Evolutionary conservation across 1,140 invertebrate genomes (phyloP).

Genomic region (Dendroctonus ponderosae): DNA sequence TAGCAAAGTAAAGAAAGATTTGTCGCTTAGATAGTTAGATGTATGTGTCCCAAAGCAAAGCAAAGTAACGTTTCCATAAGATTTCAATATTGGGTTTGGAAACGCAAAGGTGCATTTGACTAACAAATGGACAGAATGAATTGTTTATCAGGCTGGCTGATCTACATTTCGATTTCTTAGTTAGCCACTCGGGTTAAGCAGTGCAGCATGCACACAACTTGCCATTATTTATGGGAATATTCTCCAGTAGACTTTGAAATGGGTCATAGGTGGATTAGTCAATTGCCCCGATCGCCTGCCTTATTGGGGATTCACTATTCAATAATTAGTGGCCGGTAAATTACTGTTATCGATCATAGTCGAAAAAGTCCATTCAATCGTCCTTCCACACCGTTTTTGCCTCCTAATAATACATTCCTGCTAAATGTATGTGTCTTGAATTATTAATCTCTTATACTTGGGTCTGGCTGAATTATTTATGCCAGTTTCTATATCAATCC

Average conservation of each 20-base stretch:
- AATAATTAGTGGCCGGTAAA: too few relatives aligned
- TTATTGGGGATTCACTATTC: too few relatives aligned
- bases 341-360: too few relatives aligned
- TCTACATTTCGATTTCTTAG: slow-evolving; percentile 18
- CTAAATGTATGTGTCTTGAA: slow-evolving; percentile 15
- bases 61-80: slow-evolving; percentile 16
- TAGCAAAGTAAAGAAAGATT: slow-evolving; percentile 3
- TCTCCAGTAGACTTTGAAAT: too few relatives aligned
- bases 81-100: slow-evolving; percentile 22
- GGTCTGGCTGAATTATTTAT: too few relatives aligned
- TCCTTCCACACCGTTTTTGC: background rate
- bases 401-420: slow-evolving; percentile 7
- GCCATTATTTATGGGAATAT: too few relatives aligned
- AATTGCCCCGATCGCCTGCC: too few relatives aligned
- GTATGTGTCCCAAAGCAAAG: background rate
- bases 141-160: slow-evolving; percentile 14
- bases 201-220: too few relatives aligned
- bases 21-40: slow-evolving; percentile 11
- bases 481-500: too few relatives aligned
- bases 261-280: too few relatives aligned
- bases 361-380: background rate
- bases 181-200: too few relatives aligned
- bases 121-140: slow-evolving; percentile 23
- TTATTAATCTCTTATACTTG: slow-evolving; percentile 2
- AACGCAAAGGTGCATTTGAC: slow-evolving; percentile 21